Percentiles rank a stretch among this genome's conserved stretches.
Evolutionary conservation across 2,888 invertebrate species (phyloP).

Genomic region (Cryptocephalus primarius): DNA sequence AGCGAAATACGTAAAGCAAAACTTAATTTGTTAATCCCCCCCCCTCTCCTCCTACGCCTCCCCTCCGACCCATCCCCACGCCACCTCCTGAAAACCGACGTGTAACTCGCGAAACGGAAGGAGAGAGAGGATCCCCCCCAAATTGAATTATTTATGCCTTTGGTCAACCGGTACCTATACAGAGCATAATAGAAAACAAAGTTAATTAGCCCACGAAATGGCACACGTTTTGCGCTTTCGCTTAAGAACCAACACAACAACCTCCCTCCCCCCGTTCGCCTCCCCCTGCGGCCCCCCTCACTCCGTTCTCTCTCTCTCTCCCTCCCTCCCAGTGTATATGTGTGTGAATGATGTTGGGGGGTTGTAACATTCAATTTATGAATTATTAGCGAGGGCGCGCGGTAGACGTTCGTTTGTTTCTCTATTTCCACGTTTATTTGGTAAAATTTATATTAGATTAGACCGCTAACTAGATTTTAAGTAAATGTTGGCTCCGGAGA

Average conservation of each 20-base stretch:
- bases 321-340: too few relatives aligned
- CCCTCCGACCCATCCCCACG: too few relatives aligned
- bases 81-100: too few relatives aligned
- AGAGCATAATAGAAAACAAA: slow-evolving; percentile 39
- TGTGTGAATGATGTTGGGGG: slow-evolving; percentile 30
- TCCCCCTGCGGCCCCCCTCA: background rate
- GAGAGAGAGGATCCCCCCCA: slow-evolving; percentile 13
- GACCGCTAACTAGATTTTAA: slow-evolving; percentile 28
- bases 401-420: slow-evolving; percentile 18
- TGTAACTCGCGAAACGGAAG: too few relatives aligned
- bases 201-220: slow-evolving; percentile 35
- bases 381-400: slow-evolving; percentile 33
- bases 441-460: slow-evolving; percentile 35
- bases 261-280: background rate
- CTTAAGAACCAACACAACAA: slow-evolving; percentile 26
- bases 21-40: background rate
- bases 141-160: slow-evolving; percentile 37
- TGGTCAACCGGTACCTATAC: slow-evolving; percentile 33
- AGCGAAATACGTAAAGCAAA: background rate
- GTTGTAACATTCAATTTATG: slow-evolving; percentile 40
- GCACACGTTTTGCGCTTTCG: slow-evolving; percentile 17
- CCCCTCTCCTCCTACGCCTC: background rate
- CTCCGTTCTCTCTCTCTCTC: too few relatives aligned
- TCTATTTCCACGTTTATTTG: slow-evolving; percentile 24
- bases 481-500: slow-evolving; percentile 17